phyloP scores from a whole-genome alignment of 2,888 invertebrate genomes.

The Aricia artaxerxes region DNA sequence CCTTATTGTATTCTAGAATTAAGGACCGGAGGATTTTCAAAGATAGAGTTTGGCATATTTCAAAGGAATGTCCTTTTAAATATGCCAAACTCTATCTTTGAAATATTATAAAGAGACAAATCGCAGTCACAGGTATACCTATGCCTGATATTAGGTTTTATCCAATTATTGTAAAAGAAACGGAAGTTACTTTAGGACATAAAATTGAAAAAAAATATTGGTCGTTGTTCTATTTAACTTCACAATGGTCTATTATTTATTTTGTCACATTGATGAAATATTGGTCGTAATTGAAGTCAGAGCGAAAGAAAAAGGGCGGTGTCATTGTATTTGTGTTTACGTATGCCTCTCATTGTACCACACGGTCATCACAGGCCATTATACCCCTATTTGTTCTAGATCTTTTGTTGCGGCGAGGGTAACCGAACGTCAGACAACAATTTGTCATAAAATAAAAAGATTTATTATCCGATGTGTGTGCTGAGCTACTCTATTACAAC shows the following conservation, averaged over 20 bases:
- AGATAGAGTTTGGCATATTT: too few species aligned
- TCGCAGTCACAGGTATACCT: too few species aligned
- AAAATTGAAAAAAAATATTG: background rate
- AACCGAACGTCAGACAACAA: conserved; percentile 66
- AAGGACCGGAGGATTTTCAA: too few species aligned
- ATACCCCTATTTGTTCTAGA: conserved; percentile 75
- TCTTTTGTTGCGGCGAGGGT: conserved; percentile 67
- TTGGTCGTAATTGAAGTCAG: conserved; percentile 63
- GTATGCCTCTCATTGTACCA: conserved; percentile 62
- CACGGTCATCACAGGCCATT: conserved; percentile 69
- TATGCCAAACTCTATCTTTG: too few species aligned
- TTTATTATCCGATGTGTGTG: conserved; percentile 64
- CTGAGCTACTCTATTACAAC: conserved; percentile 67
- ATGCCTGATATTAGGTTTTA: too few species aligned
- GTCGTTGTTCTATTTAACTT: background rate
- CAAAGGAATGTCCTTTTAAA: too few species aligned
- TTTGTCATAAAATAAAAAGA: conserved; percentile 81
- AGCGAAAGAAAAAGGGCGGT: conserved; percentile 51
- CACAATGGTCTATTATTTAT: conserved; percentile 18
- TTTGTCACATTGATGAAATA: conserved; percentile 54
- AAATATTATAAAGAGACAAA: too few species aligned
- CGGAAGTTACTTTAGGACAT: background rate
- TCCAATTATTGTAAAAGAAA: too few species aligned
- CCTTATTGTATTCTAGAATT: too few species aligned
- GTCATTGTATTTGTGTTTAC: conserved; percentile 70